Evolutionary conservation across 2,113 vertebrate genomes (phyloP).

Genomic region (Gadus chalcogrammus): DNA sequence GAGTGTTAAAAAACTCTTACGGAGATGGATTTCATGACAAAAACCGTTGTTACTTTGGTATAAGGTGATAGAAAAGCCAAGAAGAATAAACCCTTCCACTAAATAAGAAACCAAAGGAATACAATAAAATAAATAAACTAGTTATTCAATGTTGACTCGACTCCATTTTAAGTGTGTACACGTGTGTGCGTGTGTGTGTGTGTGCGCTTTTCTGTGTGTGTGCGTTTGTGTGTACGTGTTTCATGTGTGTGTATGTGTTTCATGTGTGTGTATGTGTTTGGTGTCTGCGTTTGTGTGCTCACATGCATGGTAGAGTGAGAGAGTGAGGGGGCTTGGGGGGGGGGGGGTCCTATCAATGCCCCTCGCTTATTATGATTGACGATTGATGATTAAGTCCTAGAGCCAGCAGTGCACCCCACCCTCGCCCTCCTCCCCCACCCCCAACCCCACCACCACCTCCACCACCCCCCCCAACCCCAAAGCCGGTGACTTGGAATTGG

Average conservation of each 20-base stretch:
- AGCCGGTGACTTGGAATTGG: slow-evolving; percentile 73
- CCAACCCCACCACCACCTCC: too few relatives aligned
- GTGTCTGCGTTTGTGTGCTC: slow-evolving; percentile 7
- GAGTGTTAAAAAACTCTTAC: too few relatives aligned
- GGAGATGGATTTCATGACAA: too few relatives aligned
- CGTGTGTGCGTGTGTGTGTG: slow-evolving; percentile 13
- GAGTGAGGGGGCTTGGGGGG: slow-evolving; percentile 48
- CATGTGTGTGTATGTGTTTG: background rate
- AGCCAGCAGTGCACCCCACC: slow-evolving; percentile 52
- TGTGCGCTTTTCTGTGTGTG: background rate
- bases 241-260: slow-evolving; percentile 1
- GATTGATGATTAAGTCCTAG: slow-evolving; percentile 76
- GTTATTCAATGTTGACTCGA: slow-evolving; percentile 12
- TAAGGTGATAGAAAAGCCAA: too few relatives aligned
- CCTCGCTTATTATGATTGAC: slow-evolving; percentile 73
- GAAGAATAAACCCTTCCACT: too few relatives aligned
- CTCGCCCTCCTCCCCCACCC: too few relatives aligned
- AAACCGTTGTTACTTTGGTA: too few relatives aligned
- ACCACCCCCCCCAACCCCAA: slow-evolving; percentile 55
- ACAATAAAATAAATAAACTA: too few relatives aligned
- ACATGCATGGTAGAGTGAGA: slow-evolving; percentile 53
- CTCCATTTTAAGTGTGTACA: slow-evolving; percentile 66
- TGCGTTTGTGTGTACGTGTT: slow-evolving; percentile 30
- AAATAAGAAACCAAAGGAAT: too few relatives aligned
- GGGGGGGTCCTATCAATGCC: slow-evolving; percentile 61